Percentiles rank a stretch among this genome's conserved stretches.
phyloP scores from a whole-genome alignment of 2,888 invertebrate genomes.

The Tetramorium bicarinatum region DNA sequence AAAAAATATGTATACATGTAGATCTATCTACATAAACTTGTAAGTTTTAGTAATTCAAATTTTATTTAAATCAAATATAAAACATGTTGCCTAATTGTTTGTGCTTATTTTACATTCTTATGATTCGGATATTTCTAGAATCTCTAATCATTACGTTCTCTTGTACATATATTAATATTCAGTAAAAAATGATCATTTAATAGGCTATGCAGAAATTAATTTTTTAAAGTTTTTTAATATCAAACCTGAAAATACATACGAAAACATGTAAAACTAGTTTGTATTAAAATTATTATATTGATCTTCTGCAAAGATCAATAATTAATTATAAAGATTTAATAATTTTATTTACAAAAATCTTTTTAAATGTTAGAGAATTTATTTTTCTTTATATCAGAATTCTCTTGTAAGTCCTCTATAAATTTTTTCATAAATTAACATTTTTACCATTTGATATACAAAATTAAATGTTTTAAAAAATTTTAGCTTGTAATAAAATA shows the following conservation, averaged over 20 bases:
- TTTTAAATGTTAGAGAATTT: neutral
- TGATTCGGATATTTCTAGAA: neutral
- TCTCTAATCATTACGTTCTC: constrained; percentile 6
- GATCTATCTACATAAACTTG: neutral
- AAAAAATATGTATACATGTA: neutral
- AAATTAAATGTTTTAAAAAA: neutral
- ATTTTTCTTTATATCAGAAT: neutral
- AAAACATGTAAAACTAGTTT: neutral
- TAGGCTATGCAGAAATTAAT: neutral
- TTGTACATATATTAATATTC: neutral
- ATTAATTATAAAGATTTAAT: neutral
- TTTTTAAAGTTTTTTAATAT: neutral
- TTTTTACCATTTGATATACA: neutral
- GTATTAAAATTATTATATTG: neutral
- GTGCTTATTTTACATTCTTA: neutral
- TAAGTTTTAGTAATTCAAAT: neutral
- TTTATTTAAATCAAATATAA: neutral
- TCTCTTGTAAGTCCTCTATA: neutral
- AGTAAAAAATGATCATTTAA: neutral
- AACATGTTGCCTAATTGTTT: neutral
- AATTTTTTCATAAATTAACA: neutral
- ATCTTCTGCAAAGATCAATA: neutral
- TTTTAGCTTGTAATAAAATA: neutral
- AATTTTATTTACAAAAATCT: neutral
- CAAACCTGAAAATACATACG: neutral